Percentiles rank a stretch among this genome's conserved stretches.
Evolutionary conservation across 1,140 invertebrate species (phyloP).

Genomic region (Elymnias hypermnestra): DNA sequence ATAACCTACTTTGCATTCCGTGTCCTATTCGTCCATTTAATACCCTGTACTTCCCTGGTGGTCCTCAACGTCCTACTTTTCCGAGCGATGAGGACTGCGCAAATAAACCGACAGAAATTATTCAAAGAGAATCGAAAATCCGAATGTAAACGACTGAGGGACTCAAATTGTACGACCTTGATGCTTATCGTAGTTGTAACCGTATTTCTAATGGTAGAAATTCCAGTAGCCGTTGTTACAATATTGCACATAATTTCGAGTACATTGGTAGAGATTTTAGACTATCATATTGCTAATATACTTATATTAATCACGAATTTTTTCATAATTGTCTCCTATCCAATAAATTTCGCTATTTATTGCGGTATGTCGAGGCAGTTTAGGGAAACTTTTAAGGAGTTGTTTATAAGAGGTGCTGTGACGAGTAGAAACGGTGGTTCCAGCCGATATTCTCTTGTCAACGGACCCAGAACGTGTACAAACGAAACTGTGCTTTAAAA

Average conservation of each 20-base stretch:
- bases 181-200: slow-evolving; percentile 97
- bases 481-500: slow-evolving; percentile 88
- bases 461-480: slow-evolving; percentile 86
- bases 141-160: slow-evolving; percentile 88
- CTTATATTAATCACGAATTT: slow-evolving; percentile 93
- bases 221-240: slow-evolving; percentile 92
- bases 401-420: slow-evolving; percentile 83
- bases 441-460: slow-evolving; percentile 85
- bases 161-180: slow-evolving; percentile 93
- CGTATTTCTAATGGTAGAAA: slow-evolving; percentile 93
- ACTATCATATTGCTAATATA: slow-evolving; percentile 88
- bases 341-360: slow-evolving; percentile 96
- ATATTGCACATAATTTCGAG: slow-evolving; percentile 89
- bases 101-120: slow-evolving; percentile 86
- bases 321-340: slow-evolving; percentile 93
- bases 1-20: slow-evolving; percentile 90
- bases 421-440: slow-evolving; percentile 80
- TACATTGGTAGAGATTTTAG: slow-evolving; percentile 82
- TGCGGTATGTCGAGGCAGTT: slow-evolving; percentile 97
- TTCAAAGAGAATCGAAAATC: slow-evolving; percentile 90
- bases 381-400: slow-evolving; percentile 93
- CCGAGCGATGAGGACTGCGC: slow-evolving; percentile 87
- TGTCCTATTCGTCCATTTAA: slow-evolving; percentile 92
- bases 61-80: slow-evolving; percentile 93
- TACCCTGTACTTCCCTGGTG: slow-evolving; percentile 92